A percentile compares a stretch with the other conserved stretches of the same genome.
Conservation (phyloP, 2,888 invertebrate species). For the Spatulosminthurus flaviceps region DNA sequence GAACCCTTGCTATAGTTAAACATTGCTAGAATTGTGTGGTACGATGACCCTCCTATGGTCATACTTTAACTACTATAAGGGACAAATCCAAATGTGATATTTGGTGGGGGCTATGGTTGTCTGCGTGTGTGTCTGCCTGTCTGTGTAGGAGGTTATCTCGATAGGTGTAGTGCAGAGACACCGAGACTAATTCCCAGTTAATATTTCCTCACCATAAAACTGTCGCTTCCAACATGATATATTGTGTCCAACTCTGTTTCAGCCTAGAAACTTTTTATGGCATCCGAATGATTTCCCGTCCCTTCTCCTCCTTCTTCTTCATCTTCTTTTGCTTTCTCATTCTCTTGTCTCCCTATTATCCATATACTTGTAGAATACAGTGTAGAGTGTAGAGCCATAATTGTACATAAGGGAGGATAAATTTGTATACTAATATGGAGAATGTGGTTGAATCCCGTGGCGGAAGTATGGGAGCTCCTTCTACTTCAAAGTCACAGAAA, state of each 20-base stretch:
- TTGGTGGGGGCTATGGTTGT: not conserved
- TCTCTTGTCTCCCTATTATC: slow-evolving; percentile 1
- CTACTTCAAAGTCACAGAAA: slow-evolving; percentile 8
- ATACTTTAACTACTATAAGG: no score
- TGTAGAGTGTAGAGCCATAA: no score
- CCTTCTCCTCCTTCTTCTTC: slow-evolving; percentile 10
- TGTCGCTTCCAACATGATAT: slow-evolving; percentile 55
- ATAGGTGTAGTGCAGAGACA: slow-evolving; percentile 44
- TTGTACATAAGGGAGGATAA: not conserved
- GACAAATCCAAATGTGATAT: not conserved
- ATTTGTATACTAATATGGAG: not conserved
- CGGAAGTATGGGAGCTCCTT: slow-evolving; percentile 8
- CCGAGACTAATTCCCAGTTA: slow-evolving; percentile 62
- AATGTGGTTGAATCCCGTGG: not conserved
- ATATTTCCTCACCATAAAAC: slow-evolving; percentile 63
- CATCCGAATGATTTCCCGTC: slow-evolving; percentile 40
- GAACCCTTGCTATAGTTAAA: no score
- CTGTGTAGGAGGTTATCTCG: not conserved
- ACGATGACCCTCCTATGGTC: no score
- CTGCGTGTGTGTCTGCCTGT: not conserved
- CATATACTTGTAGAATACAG: no score
- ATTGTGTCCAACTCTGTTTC: slow-evolving; percentile 49
- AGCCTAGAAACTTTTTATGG: slow-evolving; percentile 46
- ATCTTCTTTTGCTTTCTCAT: not conserved
- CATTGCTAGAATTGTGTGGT: no score